These are phyloP conservation scores for Aratinga solstitialis DNA, from an alignment of 2,797 vertebrate species.

Conservation along the genomic window DNA sequence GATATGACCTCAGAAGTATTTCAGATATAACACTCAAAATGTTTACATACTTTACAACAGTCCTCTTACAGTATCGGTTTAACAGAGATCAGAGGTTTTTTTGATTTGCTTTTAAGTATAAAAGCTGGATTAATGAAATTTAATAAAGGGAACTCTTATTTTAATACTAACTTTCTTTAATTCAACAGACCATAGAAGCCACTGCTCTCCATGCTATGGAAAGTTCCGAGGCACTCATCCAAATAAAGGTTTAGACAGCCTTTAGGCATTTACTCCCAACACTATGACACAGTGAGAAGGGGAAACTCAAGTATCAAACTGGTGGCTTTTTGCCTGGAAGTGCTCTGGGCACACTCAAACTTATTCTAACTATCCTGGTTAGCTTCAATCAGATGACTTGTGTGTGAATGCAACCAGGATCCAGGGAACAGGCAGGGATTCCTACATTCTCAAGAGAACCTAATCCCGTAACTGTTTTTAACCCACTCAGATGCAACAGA, in stretches of 20 bases:
- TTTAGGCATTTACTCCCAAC: neutral
- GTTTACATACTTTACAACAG: neutral
- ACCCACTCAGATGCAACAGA: neutral
- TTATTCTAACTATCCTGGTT: neutral
- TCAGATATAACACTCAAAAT: neutral
- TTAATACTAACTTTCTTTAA: neutral
- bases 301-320: neutral
- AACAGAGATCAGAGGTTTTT: neutral
- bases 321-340: neutral
- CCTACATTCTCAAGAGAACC: neutral
- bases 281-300: rapidly evolving
- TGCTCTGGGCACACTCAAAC: neutral
- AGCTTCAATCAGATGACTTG: neutral
- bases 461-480: neutral
- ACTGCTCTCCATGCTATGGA: neutral
- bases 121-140: neutral
- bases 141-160: neutral
- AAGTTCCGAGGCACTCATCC: neutral
- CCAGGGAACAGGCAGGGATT: neutral
- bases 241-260: neutral
- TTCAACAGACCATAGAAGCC: neutral
- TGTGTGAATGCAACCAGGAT: neutral
- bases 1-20: neutral
- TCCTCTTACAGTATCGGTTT: neutral
- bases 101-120: neutral